Evolutionary conservation across 2,888 invertebrate species (phyloP), one percentile per base, ranked within the genome.

Genomic region (Parelbella ahira): DNA sequence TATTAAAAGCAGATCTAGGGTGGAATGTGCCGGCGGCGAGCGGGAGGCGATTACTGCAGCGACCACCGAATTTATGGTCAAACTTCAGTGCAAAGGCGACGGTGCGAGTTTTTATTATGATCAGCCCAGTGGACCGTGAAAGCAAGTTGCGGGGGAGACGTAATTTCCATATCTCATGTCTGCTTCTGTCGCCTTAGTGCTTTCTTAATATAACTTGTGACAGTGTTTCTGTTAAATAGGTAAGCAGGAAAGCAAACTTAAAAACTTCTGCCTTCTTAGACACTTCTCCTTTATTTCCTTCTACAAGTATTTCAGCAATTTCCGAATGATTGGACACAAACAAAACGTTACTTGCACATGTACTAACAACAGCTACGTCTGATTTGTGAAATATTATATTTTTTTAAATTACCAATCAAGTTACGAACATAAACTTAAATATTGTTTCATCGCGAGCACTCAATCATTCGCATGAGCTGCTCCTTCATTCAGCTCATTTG

Each of bases 71-170:
- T 88, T 88, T 88, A 88, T 88, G 88, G 88, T 88, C 88, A 88
- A 88, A 88, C 82, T 88, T 88, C 68, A 62, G 73, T 61, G 73
- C 58, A 73, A 68, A 83, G 80, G 88, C 86, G 88, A 83, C 84
- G 83, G 84, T 78, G 79, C 80, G 84, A 74, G 81, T 88, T 88
- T 88, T 88, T 88, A 88, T 88, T 88, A 88, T 88, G 87, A 88
- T 88, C 88, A 88, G 78, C 67, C 62, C 88, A 88, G 86, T 88
- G 88, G 88, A 84, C 88, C 79, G 88, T 86, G 88, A 88, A 88
- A 87, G 83, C 82, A 84, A 83, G 82, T 76, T 77, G 82, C 77
- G 70, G 75, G 83, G 80, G 80, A 74, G 71, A 70, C 59, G 79
- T 78, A 71, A 86, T 86, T 86, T 83, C 79, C 87, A 86, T 87